A percentile compares a stretch with the other conserved stretches of the same genome.
phyloP scores from a whole-genome alignment of 2,113 vertebrate species.

The human region DNA sequence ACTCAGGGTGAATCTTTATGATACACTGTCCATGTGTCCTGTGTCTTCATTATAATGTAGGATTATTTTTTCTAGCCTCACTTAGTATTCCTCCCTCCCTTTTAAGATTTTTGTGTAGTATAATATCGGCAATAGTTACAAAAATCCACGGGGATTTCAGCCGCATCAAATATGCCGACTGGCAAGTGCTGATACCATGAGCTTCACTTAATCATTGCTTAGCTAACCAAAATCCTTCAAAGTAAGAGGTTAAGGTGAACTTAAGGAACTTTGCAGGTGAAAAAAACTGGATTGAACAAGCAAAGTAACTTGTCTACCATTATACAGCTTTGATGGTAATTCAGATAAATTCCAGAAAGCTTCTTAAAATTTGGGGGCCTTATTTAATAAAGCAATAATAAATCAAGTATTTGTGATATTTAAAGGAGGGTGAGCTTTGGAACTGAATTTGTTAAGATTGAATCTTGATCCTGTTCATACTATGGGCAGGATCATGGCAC shows the following conservation, averaged over 20 bases:
- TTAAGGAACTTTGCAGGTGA: not conserved
- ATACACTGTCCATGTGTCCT: too few species aligned
- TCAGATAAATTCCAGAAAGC: not conserved
- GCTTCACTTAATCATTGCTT: not conserved
- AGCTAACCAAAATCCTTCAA: too few species aligned
- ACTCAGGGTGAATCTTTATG: not conserved
- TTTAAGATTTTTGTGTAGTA: not conserved
- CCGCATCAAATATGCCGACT: fast-evolving
- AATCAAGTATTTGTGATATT: not conserved
- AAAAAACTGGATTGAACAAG: not conserved
- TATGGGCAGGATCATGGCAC: not conserved
- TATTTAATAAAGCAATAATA: not conserved
- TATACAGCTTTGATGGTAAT: not conserved
- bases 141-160: not conserved
- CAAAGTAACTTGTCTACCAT: too few species aligned
- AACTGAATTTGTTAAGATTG: not conserved
- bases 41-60: not conserved
- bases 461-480: not conserved
- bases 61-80: not conserved
- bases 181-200: fast-evolving
- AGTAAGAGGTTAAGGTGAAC: not conserved
- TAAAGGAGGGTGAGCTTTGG: not conserved
- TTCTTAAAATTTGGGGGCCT: not conserved
- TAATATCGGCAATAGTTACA: not conserved
- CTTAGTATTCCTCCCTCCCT: not conserved